phyloP scores from a whole-genome alignment of 2,113 vertebrate species.

The Chauna torquata region DNA sequence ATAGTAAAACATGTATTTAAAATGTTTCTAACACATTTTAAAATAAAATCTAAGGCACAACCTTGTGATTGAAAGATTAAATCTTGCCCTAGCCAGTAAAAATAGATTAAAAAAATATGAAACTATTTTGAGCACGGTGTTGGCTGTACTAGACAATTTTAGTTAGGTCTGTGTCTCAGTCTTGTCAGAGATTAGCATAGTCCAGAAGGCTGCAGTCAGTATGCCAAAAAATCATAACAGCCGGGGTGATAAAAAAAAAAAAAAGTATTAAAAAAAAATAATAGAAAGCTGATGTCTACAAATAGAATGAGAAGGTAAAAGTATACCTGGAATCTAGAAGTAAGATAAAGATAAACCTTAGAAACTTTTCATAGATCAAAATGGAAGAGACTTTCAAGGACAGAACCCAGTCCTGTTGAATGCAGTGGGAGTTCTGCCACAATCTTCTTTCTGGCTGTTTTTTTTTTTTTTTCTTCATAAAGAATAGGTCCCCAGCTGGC shows the following conservation, averaged over 20 bases:
- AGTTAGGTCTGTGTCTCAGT: slow-evolving; percentile 74
- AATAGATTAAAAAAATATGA: slow-evolving; percentile 72
- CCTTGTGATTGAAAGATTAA: slow-evolving; percentile 77
- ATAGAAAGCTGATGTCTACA: slow-evolving; percentile 68
- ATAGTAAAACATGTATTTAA: slow-evolving; percentile 52
- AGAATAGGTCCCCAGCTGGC: not conserved
- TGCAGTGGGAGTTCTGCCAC: slow-evolving; percentile 10
- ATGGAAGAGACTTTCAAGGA: not conserved
- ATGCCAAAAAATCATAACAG: slow-evolving; percentile 74
- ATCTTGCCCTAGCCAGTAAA: slow-evolving; percentile 71
- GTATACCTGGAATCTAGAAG: slow-evolving; percentile 59
- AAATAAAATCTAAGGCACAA: slow-evolving; percentile 69
- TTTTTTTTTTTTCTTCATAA: not conserved
- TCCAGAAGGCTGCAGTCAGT: slow-evolving; percentile 75
- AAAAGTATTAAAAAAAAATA: slow-evolving; percentile 72
- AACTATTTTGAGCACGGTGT: slow-evolving; percentile 77
- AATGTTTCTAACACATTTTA: slow-evolving; percentile 53
- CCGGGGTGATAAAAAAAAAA: slow-evolving; percentile 67
- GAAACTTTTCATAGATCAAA: slow-evolving; percentile 27
- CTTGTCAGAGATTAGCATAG: slow-evolving; percentile 81
- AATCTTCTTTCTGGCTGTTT: not conserved
- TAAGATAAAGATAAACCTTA: slow-evolving; percentile 36
- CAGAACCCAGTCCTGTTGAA: not conserved
- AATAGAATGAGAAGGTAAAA: slow-evolving; percentile 69
- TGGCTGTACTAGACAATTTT: slow-evolving; percentile 79